Conservation (phyloP, 2,888 invertebrate genomes). For the Acronicta psi region DNA sequence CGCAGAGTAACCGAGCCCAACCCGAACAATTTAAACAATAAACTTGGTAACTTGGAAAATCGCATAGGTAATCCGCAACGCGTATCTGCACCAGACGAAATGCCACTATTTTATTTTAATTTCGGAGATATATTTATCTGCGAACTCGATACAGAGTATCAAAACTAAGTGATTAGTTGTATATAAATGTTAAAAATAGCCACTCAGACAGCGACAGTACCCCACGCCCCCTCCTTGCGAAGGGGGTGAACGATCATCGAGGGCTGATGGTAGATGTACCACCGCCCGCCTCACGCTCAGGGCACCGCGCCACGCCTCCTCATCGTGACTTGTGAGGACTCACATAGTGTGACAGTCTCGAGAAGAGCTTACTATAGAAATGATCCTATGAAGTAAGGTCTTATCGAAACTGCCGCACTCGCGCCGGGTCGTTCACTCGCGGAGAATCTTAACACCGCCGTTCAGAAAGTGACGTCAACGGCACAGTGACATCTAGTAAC, state of each 20-base stretch:
- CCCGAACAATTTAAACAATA: too few species aligned
- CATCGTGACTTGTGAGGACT: conserved; percentile 35
- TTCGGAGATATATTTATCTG: too few species aligned
- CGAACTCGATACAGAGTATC: too few species aligned
- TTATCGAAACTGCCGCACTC: neutral
- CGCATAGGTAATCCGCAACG: too few species aligned
- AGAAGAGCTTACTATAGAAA: conserved; percentile 34
- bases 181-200: conserved; percentile 11
- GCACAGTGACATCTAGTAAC: conserved; percentile 12
- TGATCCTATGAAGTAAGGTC: conserved; percentile 42
- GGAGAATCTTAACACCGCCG: conserved; percentile 21
- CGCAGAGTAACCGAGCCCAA: too few species aligned
- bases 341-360: conserved; percentile 37
- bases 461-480: conserved; percentile 14
- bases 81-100: too few species aligned
- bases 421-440: conserved; percentile 7
- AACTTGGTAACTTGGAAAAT: too few species aligned
- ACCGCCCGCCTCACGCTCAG: conserved; percentile 43
- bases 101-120: too few species aligned
- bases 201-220: conserved; percentile 39
- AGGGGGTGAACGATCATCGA: conserved; percentile 38
- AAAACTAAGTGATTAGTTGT: neutral
- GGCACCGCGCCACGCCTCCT: conserved; percentile 35
- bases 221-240: conserved; percentile 27
- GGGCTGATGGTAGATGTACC: conserved; percentile 22